Evolutionary conservation across 2,888 invertebrate genomes (phyloP).

Genomic region (Xanthorhoe designata): DNA sequence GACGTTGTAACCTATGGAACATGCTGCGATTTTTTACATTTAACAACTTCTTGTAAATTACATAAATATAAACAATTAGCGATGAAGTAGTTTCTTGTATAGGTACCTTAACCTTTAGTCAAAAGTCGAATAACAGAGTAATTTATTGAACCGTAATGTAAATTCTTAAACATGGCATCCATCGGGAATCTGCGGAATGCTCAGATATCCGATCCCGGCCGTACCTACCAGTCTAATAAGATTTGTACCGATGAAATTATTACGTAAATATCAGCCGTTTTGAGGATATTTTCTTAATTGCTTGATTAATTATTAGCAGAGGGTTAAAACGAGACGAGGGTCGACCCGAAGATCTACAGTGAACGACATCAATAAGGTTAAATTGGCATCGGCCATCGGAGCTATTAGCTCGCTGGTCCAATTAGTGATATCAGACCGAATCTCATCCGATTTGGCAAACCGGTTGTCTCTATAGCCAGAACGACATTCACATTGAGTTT

Average conservation of each 20-base stretch:
- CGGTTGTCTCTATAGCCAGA: constrained; percentile 17
- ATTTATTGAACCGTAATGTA: constrained; percentile 19
- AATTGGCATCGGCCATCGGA: constrained; percentile 79
- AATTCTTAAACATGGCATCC: constrained; percentile 8
- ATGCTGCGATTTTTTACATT: too few relatives aligned
- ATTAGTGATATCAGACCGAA: constrained; percentile 72
- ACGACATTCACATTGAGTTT: constrained; percentile 40
- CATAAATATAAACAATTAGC: neutral
- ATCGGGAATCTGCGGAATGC: constrained; percentile 10
- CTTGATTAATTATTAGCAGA: constrained; percentile 82
- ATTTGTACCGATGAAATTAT: constrained; percentile 50
- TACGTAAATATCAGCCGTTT: constrained; percentile 64
- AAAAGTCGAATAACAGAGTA: too few relatives aligned
- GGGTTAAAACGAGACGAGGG: constrained; percentile 82
- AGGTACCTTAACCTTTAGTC: neutral
- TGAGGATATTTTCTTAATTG: constrained; percentile 74
- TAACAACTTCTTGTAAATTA: too few relatives aligned
- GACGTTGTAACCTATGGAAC: too few relatives aligned
- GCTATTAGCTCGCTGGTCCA: constrained; percentile 71
- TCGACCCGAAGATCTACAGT: constrained; percentile 71
- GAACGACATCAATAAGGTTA: constrained; percentile 80
- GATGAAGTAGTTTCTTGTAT: neutral
- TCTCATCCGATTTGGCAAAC: constrained; percentile 42
- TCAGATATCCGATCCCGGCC: constrained; percentile 19
- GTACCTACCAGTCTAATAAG: constrained; percentile 35